Percentiles rank a stretch among this genome's conserved stretches.
phyloP scores from a whole-genome alignment of 2,797 vertebrate genomes.

The Bryconaethiops microstoma region DNA sequence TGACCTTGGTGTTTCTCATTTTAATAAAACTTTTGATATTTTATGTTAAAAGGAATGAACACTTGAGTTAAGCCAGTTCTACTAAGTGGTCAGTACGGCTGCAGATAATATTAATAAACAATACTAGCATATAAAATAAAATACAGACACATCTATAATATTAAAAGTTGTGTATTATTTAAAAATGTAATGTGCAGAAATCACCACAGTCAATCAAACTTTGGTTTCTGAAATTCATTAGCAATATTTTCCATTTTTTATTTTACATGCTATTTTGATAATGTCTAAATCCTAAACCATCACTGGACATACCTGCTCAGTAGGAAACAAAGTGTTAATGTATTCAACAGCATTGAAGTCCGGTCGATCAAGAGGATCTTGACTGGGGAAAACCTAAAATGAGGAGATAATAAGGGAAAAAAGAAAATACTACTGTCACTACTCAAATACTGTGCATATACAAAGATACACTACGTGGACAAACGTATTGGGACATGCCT shows the following conservation, averaged over 20 bases:
- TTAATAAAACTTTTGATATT: neutral
- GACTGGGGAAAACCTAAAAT: constrained; percentile 93
- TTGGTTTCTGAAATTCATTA: no score
- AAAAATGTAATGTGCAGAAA: no score
- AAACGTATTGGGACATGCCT: no score
- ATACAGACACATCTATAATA: no score
- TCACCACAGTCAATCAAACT: no score
- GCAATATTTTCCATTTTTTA: neutral
- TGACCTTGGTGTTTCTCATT: no score
- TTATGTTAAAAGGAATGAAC: neutral
- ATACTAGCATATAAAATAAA: neutral
- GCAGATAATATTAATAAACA: neutral
- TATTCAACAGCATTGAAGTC: constrained; percentile 99
- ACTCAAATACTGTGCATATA: neutral
- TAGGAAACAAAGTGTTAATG: constrained; percentile 96
- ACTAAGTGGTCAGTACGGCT: neutral
- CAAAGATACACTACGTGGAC: neutral
- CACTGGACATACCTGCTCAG: constrained; percentile 86
- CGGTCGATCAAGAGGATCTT: constrained; percentile 93
- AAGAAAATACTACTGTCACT: neutral
- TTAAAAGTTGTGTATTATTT: no score
- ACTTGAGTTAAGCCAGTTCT: neutral
- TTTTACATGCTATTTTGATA: neutral
- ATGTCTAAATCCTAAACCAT: neutral
- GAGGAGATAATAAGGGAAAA: neutral